Conservation (phyloP, 92 coral and sea anemone genomes). For the Umimayanthus kanabou region DNA sequence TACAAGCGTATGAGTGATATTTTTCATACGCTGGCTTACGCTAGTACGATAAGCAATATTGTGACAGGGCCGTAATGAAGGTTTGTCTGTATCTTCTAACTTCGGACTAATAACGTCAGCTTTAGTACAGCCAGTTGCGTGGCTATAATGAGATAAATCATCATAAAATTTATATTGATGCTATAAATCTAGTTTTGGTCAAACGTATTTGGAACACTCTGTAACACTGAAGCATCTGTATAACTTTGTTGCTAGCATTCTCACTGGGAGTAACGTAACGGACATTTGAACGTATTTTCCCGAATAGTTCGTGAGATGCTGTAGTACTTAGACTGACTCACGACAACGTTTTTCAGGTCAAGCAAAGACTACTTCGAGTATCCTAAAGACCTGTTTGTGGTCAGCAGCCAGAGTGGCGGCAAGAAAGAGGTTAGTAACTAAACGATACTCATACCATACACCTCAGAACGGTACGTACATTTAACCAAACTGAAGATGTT, state of each 20-base stretch:
- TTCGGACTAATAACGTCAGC: not conserved
- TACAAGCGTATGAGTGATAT: too few relatives aligned
- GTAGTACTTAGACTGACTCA: not conserved
- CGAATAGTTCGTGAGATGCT: not conserved
- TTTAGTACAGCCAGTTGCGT: too few relatives aligned
- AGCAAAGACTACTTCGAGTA: slow-evolving; percentile 82
- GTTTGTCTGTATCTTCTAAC: not conserved
- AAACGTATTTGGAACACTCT: too few relatives aligned
- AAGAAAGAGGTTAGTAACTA: slow-evolving; percentile 7
- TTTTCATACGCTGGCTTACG: too few relatives aligned
- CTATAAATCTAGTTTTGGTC: not conserved
- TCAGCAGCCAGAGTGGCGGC: slow-evolving; percentile 8
- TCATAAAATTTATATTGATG: too few relatives aligned
- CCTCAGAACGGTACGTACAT: too few relatives aligned
- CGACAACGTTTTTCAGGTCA: slow-evolving; percentile 40
- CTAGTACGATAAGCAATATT: too few relatives aligned
- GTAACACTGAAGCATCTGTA: too few relatives aligned
- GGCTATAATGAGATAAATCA: too few relatives aligned
- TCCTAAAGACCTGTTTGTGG: slow-evolving; percentile 70
- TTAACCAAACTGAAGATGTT: too few relatives aligned
- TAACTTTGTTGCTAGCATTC: not conserved
- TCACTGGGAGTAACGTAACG: not conserved
- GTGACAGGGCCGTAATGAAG: too few relatives aligned
- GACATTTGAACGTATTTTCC: not conserved
- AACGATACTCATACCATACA: not conserved